phyloP scores from a whole-genome alignment of 2,797 vertebrate genomes.

The Typhlichthys subterraneus region DNA sequence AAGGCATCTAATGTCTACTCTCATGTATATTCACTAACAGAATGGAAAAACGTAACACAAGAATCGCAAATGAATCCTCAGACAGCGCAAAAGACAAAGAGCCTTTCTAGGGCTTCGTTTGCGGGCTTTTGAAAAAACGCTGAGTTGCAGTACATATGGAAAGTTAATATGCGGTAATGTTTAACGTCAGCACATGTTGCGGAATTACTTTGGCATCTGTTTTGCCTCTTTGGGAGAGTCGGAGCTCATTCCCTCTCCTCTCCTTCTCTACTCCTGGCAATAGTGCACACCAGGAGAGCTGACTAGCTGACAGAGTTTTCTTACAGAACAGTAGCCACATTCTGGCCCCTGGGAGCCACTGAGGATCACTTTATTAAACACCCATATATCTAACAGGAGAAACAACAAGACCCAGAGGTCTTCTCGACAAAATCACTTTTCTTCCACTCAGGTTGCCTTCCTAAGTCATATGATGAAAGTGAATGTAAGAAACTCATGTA shows the following conservation, averaged over 20 bases:
- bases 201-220: conserved; percentile 82
- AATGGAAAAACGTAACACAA: conserved; percentile 84
- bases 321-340: conserved; percentile 71
- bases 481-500: conserved; percentile 12
- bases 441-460: conserved; percentile 31
- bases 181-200: conserved; percentile 86
- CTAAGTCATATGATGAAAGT: conserved; percentile 26
- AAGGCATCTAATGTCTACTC: conserved; percentile 55
- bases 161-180: conserved; percentile 82
- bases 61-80: conserved; percentile 77
- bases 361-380: conserved; percentile 60
- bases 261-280: conserved; percentile 62
- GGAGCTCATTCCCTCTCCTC: conserved; percentile 61
- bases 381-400: conserved; percentile 20
- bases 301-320: conserved; percentile 63
- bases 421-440: conserved; percentile 44
- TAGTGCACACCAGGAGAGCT: conserved; percentile 64
- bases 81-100: conserved; percentile 82
- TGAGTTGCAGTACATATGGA: conserved; percentile 83
- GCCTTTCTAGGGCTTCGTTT: conserved; percentile 73
- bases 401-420: conserved; percentile 46
- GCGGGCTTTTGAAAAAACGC: conserved; percentile 72
- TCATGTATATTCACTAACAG: conserved; percentile 69
- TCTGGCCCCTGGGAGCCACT: conserved; percentile 51
- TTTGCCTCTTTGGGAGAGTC: conserved; percentile 76